Percentiles rank a stretch among this genome's conserved stretches.
These are phyloP conservation scores for Hypercompe scribonia DNA, from an alignment of 2,888 invertebrate species.

Conservation along the genomic window DNA sequence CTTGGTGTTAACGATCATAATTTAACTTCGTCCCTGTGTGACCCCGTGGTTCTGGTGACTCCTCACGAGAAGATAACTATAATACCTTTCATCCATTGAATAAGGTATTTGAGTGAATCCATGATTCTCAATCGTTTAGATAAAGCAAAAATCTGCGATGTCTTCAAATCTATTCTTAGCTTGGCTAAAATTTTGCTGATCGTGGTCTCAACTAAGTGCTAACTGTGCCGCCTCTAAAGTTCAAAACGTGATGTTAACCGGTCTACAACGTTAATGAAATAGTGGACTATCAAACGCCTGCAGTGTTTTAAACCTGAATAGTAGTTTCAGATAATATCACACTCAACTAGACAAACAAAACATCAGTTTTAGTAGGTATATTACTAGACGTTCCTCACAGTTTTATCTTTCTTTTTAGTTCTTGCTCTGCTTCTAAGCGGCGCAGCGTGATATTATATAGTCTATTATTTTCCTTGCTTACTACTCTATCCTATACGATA, in stretches of 20 bases:
- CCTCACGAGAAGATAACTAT: too few relatives aligned
- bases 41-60: background rate
- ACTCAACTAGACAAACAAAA: too few relatives aligned
- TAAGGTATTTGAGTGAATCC: background rate
- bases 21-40: background rate
- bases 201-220: background rate
- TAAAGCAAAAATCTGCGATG: too few relatives aligned
- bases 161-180: background rate
- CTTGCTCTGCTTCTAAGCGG: too few relatives aligned
- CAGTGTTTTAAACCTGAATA: background rate
- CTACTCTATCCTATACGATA: too few relatives aligned
- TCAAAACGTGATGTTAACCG: background rate
- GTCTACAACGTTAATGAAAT: background rate
- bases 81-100: background rate
- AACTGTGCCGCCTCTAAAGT: background rate
- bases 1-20: background rate
- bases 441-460: too few relatives aligned
- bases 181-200: background rate
- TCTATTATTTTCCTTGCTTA: too few relatives aligned
- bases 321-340: background rate
- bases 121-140: too few relatives aligned
- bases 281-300: background rate
- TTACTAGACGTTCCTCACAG: too few relatives aligned
- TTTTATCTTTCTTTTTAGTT: too few relatives aligned
- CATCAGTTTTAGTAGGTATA: background rate